Conservation (phyloP, 2,797 vertebrate species). For the Euphonia xanthogaster region DNA sequence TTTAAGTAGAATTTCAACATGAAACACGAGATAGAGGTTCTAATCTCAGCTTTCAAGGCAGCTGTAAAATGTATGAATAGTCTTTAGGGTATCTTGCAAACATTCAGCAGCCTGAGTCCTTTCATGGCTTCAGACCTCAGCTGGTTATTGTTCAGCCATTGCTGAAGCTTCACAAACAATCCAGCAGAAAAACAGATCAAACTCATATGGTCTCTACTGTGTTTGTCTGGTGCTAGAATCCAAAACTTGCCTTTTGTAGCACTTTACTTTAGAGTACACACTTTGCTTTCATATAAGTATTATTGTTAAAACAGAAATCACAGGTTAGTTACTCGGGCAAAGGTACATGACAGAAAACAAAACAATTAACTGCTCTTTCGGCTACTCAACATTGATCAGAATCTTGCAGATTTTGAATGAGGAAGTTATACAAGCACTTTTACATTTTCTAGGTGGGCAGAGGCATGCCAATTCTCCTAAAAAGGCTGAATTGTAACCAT, state of each 20-base stretch:
- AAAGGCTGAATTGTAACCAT: background rate
- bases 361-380: background rate
- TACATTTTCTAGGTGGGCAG: background rate
- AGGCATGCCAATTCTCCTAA: background rate
- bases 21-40: accelerated
- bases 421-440: background rate
- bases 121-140: background rate
- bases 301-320: background rate
- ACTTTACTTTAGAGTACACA: background rate
- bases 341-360: background rate
- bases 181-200: background rate
- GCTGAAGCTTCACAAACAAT: accelerated
- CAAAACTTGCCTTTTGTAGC: background rate
- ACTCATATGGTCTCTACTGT: background rate
- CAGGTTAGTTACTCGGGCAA: background rate
- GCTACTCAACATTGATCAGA: background rate
- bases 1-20: background rate
- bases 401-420: background rate
- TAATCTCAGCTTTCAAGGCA: background rate
- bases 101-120: background rate
- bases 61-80: background rate
- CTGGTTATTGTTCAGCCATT: background rate
- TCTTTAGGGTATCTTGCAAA: background rate
- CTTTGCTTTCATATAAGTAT: background rate
- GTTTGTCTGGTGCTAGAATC: background rate